Evolutionary conservation across 2,113 vertebrate genomes (phyloP).

Genomic region (Neolamprologus longior): DNA sequence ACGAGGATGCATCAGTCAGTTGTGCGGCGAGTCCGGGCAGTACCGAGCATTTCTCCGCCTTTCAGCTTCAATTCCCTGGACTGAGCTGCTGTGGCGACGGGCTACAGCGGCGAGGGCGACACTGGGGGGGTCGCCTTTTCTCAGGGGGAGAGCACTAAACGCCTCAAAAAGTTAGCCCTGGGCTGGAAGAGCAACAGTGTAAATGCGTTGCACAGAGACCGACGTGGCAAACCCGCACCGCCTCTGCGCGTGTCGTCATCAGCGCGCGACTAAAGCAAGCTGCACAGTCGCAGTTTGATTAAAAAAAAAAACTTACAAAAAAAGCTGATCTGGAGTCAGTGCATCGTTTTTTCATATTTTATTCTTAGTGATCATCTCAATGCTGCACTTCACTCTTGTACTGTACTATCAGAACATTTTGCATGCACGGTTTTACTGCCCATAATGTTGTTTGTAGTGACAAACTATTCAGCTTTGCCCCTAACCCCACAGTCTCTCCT

Average conservation of each 20-base stretch:
- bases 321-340: neutral
- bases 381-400: neutral
- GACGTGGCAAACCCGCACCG: conserved; percentile 74
- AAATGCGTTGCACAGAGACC: conserved; percentile 59
- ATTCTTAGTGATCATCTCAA: neutral
- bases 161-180: conserved; percentile 34
- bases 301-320: neutral
- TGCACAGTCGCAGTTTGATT: conserved; percentile 31
- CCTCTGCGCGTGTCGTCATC: conserved; percentile 60
- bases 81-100: neutral
- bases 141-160: neutral
- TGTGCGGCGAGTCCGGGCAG: conserved; percentile 39
- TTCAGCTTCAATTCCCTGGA: conserved; percentile 3
- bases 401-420: neutral
- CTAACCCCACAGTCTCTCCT: neutral
- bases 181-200: conserved; percentile 49
- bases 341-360: neutral
- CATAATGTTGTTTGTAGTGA: neutral
- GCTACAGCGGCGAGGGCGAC: neutral
- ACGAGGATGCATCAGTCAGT: conserved; percentile 73
- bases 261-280: conserved; percentile 26
- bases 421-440: neutral
- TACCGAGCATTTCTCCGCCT: conserved; percentile 49
- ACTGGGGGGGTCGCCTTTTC: neutral
- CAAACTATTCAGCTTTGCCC: neutral